Conservation (phyloP, 2,888 invertebrate species). For the Parnassius apollo region DNA sequence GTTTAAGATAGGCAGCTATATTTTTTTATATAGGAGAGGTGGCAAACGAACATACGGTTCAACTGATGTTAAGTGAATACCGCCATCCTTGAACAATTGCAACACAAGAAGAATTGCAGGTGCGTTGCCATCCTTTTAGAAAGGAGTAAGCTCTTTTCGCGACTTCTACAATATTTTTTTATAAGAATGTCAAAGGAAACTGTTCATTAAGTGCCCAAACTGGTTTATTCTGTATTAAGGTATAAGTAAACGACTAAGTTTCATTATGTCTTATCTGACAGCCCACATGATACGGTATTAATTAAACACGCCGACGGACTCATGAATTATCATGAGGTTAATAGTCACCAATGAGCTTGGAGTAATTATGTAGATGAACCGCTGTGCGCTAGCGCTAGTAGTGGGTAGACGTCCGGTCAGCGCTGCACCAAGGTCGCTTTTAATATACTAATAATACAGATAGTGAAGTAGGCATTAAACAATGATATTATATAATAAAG, state of each 20-base stretch:
- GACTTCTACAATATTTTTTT: neutral
- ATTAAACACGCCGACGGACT: slow-evolving; percentile 66
- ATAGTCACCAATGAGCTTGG: slow-evolving; percentile 79
- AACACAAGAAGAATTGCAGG: too few relatives aligned
- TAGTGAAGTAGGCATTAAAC: slow-evolving; percentile 31
- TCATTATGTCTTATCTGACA: slow-evolving; percentile 73
- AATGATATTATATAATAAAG: too few relatives aligned
- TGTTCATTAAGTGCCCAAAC: neutral
- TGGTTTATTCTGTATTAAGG: slow-evolving; percentile 28
- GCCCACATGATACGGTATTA: slow-evolving; percentile 76
- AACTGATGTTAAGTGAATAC: too few relatives aligned
- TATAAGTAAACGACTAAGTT: slow-evolving; percentile 39
- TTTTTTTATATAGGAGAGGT: too few relatives aligned
- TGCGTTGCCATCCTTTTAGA: too few relatives aligned
- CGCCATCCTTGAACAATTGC: too few relatives aligned
- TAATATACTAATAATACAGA: slow-evolving; percentile 37
- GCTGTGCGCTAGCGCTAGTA: slow-evolving; percentile 55
- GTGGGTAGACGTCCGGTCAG: slow-evolving; percentile 39
- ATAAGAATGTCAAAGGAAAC: neutral
- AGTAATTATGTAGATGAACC: slow-evolving; percentile 79
- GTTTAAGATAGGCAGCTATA: too few relatives aligned
- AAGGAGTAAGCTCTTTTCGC: too few relatives aligned
- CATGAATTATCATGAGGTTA: slow-evolving; percentile 78
- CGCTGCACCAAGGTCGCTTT: slow-evolving; percentile 31
- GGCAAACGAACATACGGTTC: too few relatives aligned